phyloP scores from a whole-genome alignment of 2,888 invertebrate genomes.

The Ypsolopha sequella region DNA sequence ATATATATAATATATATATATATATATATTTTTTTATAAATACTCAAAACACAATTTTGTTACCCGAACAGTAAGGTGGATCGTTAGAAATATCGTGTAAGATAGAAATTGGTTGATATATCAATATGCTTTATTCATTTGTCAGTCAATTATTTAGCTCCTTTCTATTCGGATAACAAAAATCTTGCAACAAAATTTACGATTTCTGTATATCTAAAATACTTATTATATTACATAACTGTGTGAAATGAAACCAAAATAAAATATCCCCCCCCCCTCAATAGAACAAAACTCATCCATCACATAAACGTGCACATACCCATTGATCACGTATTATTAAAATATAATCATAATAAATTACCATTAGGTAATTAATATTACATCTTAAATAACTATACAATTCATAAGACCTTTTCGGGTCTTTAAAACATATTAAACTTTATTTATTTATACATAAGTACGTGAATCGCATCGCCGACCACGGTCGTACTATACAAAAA shows the following conservation, averaged over 20 bases:
- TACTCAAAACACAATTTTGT: background rate
- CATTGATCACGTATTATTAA: conserved; percentile 2
- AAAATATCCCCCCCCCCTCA: background rate
- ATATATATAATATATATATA: too few relatives aligned
- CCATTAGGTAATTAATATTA: conserved; percentile 25
- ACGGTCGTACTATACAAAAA: conserved; percentile 65
- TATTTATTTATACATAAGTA: conserved; percentile 54
- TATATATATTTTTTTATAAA: background rate
- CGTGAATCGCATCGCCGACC: conserved; percentile 36
- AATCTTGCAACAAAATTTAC: too few relatives aligned
- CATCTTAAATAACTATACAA: conserved; percentile 61
- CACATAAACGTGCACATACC: conserved; percentile 2
- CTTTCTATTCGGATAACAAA: too few relatives aligned
- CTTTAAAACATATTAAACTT: conserved; percentile 48
- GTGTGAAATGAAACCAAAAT: too few relatives aligned
- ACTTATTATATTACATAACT: too few relatives aligned
- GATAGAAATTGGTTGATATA: too few relatives aligned
- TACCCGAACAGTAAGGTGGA: background rate
- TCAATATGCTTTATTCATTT: too few relatives aligned
- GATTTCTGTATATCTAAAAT: too few relatives aligned
- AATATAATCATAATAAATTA: background rate
- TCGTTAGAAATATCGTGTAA: too few relatives aligned
- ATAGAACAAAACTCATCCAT: conserved; percentile 1
- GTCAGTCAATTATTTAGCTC: too few relatives aligned
- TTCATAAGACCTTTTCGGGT: conserved; percentile 37